Percentiles rank a stretch among this genome's conserved stretches.
phyloP scores from a whole-genome alignment of 92 coral and sea anemone genomes.

The Blastomussa wellsi region DNA sequence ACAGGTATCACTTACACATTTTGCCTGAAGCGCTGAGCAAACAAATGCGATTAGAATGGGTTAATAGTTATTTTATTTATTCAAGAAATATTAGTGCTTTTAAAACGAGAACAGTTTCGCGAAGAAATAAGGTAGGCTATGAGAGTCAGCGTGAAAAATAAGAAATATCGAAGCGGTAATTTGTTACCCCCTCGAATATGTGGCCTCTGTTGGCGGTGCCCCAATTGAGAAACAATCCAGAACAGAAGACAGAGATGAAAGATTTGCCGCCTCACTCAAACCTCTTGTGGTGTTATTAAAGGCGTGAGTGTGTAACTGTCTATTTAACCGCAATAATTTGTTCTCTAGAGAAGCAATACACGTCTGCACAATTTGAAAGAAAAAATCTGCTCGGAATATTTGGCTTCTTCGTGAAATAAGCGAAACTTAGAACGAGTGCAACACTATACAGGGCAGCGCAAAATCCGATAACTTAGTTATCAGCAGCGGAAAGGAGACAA shows the following conservation, averaged over 20 bases:
- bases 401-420: background rate
- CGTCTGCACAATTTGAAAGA: conserved; percentile 15
- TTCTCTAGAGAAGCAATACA: conserved; percentile 19
- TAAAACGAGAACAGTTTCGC: background rate
- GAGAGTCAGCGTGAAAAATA: background rate
- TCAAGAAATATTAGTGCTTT: conserved; percentile 39
- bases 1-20: conserved; percentile 63
- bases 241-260: conserved; percentile 33
- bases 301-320: conserved; percentile 54
- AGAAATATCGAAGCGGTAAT: background rate
- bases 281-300: conserved; percentile 21
- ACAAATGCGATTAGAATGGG: conserved; percentile 77
- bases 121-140: background rate
- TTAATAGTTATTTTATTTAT: conserved; percentile 80
- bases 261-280: conserved; percentile 40
- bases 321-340: conserved; percentile 46
- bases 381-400: background rate
- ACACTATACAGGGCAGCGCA: background rate
- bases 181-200: conserved; percentile 8
- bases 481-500: conserved; percentile 29
- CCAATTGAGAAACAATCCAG: conserved; percentile 14
- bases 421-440: conserved; percentile 1
- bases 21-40: conserved; percentile 74
- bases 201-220: conserved; percentile 21
- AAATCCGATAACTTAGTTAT: conserved; percentile 16